Base-by-base conservation (phyloP, 2,113 vertebrate genomes). In the Scolopax mira region DNA sequence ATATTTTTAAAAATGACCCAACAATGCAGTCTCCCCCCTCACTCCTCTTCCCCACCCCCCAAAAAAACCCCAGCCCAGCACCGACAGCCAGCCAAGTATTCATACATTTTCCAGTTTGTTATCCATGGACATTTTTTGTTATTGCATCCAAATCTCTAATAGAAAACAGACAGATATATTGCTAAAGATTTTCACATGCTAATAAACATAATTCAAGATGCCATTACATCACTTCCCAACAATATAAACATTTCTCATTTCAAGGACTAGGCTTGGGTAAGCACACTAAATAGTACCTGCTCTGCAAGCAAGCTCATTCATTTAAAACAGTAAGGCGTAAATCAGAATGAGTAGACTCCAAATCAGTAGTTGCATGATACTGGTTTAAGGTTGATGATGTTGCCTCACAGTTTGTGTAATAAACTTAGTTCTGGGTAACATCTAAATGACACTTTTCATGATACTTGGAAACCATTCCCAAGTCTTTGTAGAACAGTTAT, bases 241-340 rank as follows among this genome's bases (percentile, higher is more conserved):
- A 93, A 94, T 85, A 93, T 85, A 94, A 96, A 95, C 75, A 81
- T 54, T 95, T 92, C 79, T 86, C 52, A 55, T 91, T 90, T 95
- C 79, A 89, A 80, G 52, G 44, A 61, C 30, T 27, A 70, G 39
- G 6, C 21, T 86, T 71, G 89, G 80, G 81, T 66, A 60, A 23
- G 58, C 10, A 42, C n/a, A 61, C 15, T 72, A 79, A 93, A 82
- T 60, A 30, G 23, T 87, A 73, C 21, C 41, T 74, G 30, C 28
- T 64, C 35, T 44, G 13, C n/a, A 79, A 78, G 44, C 18, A 70
- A 77, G 14, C 13, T 83, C 66, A 48, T 71, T 88, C 75, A 88
- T 84, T 52, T 88, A 62, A 41, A 54, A n/a, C 37, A 60, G 11
- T 62, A 77, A 83, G 51, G 19, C 1, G 2, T 58, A 89, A 88